These are phyloP conservation scores for Gymnothorax reevesii DNA, from an alignment of 2,797 vertebrate species.

Conservation along the genomic window DNA sequence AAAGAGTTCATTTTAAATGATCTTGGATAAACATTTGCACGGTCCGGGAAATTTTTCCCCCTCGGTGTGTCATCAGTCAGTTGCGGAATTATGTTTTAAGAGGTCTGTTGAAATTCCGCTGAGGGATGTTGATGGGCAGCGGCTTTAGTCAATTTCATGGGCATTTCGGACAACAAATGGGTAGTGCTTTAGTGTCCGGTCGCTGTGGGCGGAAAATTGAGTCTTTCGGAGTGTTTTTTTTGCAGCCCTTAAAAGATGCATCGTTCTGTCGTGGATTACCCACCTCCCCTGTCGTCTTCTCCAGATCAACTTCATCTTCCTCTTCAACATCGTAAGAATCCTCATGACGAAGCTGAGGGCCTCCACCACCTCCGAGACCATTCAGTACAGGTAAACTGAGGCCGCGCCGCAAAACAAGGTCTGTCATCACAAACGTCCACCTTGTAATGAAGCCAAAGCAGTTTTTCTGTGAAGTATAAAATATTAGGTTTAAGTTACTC, in stretches of 20 bases:
- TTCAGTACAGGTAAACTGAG: conserved; percentile 86
- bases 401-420: not conserved
- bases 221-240: not conserved
- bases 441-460: no score
- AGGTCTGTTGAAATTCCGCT: not conserved
- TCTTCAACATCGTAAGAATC: conserved; percentile 93
- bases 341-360: conserved; percentile 95
- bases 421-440: no score
- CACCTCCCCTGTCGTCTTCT: conserved; percentile 12
- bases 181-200: not conserved
- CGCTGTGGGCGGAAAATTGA: not conserved
- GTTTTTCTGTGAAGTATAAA: no score
- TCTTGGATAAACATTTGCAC: not conserved
- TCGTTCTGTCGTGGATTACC: not conserved
- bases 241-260: not conserved
- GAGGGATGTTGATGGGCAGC: not conserved
- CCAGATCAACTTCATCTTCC: conserved; percentile 95
- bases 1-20: not conserved
- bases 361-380: conserved; percentile 91
- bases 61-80: not conserved
- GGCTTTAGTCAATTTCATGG: not conserved
- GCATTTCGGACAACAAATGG: not conserved
- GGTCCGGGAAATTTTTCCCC: not conserved
- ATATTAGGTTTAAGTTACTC: no score
- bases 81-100: no score